A percentile compares a stretch with the other conserved stretches of the same genome.
phyloP scores from a whole-genome alignment of 2,113 vertebrate genomes.

The Oreochromis niloticus region DNA sequence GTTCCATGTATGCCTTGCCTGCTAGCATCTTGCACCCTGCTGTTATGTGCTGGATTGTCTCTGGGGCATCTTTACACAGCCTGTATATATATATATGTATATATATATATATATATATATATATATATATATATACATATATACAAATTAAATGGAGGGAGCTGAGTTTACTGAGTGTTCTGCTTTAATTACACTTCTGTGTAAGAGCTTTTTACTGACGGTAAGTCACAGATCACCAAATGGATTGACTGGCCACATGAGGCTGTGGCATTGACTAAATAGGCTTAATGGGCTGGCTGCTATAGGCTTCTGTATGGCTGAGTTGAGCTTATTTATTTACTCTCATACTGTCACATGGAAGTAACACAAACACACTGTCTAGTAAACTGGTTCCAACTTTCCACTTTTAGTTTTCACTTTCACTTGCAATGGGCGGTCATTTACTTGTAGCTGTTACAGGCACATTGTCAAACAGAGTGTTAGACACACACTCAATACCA shows the following conservation, averaged over 20 bases:
- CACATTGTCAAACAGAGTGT: background rate
- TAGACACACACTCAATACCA: background rate
- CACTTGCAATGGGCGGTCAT: background rate
- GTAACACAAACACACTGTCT: background rate
- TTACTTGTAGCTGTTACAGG: background rate
- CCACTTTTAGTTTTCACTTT: background rate
- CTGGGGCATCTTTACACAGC: too few species aligned
- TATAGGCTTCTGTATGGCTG: background rate
- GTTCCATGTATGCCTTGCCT: too few species aligned
- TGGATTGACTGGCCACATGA: background rate
- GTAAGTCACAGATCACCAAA: background rate
- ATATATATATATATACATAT: fast-evolving
- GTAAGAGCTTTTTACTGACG: background rate
- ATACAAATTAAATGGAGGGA: background rate
- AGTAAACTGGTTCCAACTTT: background rate
- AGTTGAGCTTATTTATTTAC: background rate
- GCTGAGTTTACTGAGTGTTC: background rate
- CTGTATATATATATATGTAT: fast-evolving
- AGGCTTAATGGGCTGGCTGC: background rate
- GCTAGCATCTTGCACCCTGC: too few species aligned
- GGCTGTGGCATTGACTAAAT: background rate
- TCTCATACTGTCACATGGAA: background rate
- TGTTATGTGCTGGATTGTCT: too few species aligned
- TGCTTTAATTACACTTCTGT: background rate
- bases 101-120: fast-evolving